Evolutionary conservation across 2,113 vertebrate genomes (phyloP), one percentile per base, ranked within the genome.

Genomic region (Paedocypris sp.): DNA sequence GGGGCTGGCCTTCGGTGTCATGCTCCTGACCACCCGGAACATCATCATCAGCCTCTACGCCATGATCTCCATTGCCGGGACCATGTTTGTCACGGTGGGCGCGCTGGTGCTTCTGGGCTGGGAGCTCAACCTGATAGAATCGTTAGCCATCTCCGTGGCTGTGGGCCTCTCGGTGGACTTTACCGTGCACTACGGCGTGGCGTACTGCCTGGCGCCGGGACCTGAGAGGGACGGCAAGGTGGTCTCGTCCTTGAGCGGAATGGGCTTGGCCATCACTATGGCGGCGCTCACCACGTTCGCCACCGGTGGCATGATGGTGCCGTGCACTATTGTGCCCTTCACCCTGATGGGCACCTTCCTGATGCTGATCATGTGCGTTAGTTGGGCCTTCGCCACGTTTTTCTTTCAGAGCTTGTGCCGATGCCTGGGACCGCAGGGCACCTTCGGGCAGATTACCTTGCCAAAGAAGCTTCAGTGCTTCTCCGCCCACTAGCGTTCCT

Each of bases 241-340:
- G 1, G 77, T 94, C 68, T 99, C 98, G 78, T 98, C 94, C 15
- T 79, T 99, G 59, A 93, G 93, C 54, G 89, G 92, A 25, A 97
- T 99, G 94, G 95, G 95, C 59, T 98, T 94, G 0, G 95, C 95
- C 0, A 97, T 99, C 1, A 92, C 93, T 11, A 97, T 99, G 95
- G 95, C 95, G 0, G 94, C 95, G 0, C 67, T 99, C 60, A 99
- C 95, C 39, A 99, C 94, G 1, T 98, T 99, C 9, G 93, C 98
- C 12, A 94, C 95, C 0, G 94, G 95, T 12, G 95, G 93, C 1
- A 97, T 97, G 93, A 99, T 99, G 95, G 96, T 99, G 95, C 95
- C 95, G 2, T 99, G 94, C 0, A 97, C 93, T 0, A 94, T 99
- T 3, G 53, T 99, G 48, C 94, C 95, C 0, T 99, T 98, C 77